Base-by-base conservation (phyloP, 92 coral and sea anemone genomes). In the Actinernus sp. region DNA sequence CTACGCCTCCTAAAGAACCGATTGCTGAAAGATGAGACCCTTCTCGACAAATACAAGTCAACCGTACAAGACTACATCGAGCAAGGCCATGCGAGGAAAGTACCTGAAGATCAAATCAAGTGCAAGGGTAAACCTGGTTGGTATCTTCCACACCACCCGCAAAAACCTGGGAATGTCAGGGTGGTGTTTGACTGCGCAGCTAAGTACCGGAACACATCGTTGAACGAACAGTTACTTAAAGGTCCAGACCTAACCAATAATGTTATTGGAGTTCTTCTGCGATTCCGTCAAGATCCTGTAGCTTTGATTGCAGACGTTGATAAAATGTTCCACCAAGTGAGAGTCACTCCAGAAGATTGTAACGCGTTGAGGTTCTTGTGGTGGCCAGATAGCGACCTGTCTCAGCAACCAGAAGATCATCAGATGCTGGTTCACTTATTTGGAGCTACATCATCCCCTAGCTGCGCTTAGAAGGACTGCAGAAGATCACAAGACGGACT, bases 201-300 rank as follows among this genome's bases (percentile, higher is more conserved):
- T 22, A 50, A 43, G 29, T 44, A 41, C 26, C 2, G 41, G 4
- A 33, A 49, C 32, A 61, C 58, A 5, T 73, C 50, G 12, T 73
- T 73, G 62, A 73, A 73, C 23, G 58, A 60, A 21, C 30, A 43
- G 57, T 46, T 60, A 0, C 55, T 72, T 12, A 58, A 19, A 18
- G 81, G 81, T 41, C 81, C 64, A 10, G 73, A 73, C 54, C 51
- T 73, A 32, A 46, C 71, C 73, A 73, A 62, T 19, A 73, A 34
- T 9, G 48, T 55, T 13, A 26, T 58, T 40, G 77, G 77, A 1
- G 69, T 69, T 23, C 33, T 69, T 10, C 41, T 40, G 2, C 67
- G 68, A 12, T 69, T 69, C 49, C 69, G 77, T 1, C 67, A 50
- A 37, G 36, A 50, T 16, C 49, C 75, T 31, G 65, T 55, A 18